These are phyloP conservation scores for Cavia aperea DNA, from an alignment of 2,113 vertebrate species.

Conservation along the genomic window DNA sequence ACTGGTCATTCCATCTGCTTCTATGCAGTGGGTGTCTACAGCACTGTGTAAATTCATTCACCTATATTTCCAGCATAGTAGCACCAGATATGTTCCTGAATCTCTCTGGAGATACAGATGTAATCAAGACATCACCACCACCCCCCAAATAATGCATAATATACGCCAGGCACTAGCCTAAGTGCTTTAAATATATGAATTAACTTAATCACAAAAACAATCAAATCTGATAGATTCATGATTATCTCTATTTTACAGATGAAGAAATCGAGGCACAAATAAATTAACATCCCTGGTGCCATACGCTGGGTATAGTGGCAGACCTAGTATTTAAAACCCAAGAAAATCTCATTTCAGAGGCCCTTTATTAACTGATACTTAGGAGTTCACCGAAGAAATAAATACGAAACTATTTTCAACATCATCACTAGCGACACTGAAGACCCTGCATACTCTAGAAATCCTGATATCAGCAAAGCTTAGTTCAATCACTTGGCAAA, in stretches of 20 bases:
- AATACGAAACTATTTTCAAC: background rate
- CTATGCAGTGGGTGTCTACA: background rate
- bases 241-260: background rate
- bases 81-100: background rate
- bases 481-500: background rate
- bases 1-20: background rate
- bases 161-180: background rate
- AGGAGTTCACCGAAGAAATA: background rate
- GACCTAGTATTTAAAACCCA: background rate
- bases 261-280: background rate
- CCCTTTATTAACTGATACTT: background rate
- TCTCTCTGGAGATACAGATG: background rate
- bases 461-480: background rate
- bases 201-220: background rate
- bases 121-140: background rate
- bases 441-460: background rate
- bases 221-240: background rate
- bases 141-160: background rate
- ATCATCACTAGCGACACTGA: background rate
- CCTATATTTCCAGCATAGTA: background rate
- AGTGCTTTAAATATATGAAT: background rate
- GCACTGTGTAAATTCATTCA: background rate
- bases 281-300: background rate
- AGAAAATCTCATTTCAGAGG: background rate
- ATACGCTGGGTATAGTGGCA: background rate